These are phyloP conservation scores for Mayetiola destructor DNA, from an alignment of 2,888 invertebrate genomes.

Conservation along the genomic window DNA sequence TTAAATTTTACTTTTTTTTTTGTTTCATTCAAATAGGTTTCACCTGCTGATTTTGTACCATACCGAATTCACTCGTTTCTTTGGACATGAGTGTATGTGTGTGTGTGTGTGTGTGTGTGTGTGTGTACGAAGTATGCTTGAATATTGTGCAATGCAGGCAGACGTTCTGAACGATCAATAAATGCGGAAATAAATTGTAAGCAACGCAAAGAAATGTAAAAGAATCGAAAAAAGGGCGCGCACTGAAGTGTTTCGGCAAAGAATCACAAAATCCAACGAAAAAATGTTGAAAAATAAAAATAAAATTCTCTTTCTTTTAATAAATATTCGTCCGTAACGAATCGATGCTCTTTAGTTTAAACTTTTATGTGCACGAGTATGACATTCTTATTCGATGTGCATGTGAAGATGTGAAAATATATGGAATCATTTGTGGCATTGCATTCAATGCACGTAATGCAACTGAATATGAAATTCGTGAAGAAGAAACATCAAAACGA, in stretches of 20 bases:
- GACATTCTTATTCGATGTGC: slow-evolving; percentile 7
- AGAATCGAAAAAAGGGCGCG: neutral
- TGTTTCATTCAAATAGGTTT: too few species aligned
- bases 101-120: too few species aligned
- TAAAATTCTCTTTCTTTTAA: slow-evolving; percentile 1
- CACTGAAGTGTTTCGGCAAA: too few species aligned
- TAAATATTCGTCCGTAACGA: slow-evolving; percentile 1
- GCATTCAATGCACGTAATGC: neutral
- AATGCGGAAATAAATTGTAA: neutral
- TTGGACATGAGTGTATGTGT: too few species aligned
- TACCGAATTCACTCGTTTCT: too few species aligned
- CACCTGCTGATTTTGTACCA: too few species aligned
- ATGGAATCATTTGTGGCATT: neutral
- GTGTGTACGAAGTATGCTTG: slow-evolving; percentile 6
- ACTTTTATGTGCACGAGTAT: neutral
- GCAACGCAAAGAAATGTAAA: neutral
- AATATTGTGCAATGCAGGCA: neutral
- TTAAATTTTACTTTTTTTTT: too few species aligned
- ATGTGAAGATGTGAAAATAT: too few species aligned
- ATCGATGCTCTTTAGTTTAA: neutral
- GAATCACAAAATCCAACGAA: too few species aligned
- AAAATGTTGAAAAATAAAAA: too few species aligned
- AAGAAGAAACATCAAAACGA: too few species aligned
- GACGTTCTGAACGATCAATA: neutral
- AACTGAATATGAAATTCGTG: neutral